Conservation (phyloP, 2,797 vertebrate species). For the Pangasius krempfi region DNA sequence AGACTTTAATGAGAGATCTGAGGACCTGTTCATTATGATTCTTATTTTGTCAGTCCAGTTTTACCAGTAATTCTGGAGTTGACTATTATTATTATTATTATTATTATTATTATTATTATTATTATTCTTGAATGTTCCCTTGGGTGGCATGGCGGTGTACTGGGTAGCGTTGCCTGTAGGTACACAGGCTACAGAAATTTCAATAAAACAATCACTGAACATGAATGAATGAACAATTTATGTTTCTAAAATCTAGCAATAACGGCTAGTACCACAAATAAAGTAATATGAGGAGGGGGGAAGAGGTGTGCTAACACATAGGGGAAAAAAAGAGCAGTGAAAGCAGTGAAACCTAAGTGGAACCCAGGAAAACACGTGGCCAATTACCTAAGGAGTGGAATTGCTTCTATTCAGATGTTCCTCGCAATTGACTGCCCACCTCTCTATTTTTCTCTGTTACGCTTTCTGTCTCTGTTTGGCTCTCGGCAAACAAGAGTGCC, state of each 20-base stretch:
- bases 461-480: not conserved
- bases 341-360: not conserved
- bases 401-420: not conserved
- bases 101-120: not conserved
- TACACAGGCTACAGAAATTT: not conserved
- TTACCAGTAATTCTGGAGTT: not conserved
- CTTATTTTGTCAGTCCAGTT: not conserved
- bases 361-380: not conserved
- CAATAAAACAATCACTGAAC: not conserved
- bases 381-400: not conserved
- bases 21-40: not conserved
- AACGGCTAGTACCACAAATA: not conserved
- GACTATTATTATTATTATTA: not conserved
- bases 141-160: not conserved
- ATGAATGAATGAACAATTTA: not conserved
- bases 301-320: not conserved
- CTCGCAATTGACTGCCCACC: too few species aligned
- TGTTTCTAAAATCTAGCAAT: not conserved
- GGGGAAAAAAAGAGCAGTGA: not conserved
- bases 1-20: not conserved
- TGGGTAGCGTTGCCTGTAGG: not conserved
- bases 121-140: not conserved
- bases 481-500: not conserved
- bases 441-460: not conserved
- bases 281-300: not conserved